Base-by-base conservation (phyloP, 2,888 invertebrate genomes). In the Metellina segmentata region DNA sequence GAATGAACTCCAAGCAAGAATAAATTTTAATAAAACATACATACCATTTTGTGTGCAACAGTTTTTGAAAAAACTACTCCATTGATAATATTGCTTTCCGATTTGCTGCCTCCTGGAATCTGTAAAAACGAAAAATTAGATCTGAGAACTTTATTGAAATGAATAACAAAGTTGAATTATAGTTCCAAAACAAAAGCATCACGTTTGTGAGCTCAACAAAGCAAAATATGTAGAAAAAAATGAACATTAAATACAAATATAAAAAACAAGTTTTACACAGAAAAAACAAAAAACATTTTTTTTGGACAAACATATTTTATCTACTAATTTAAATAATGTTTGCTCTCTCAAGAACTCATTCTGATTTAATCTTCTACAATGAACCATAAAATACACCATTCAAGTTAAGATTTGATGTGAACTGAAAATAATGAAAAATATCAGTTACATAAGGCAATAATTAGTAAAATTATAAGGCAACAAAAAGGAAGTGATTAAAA, bases 41-140 rank as follows among this genome's bases (percentile, higher is more conserved):
- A 51, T 98, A 98, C 98, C 83, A 96, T 97, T 95, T 97, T 97
- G 95, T 99, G 98, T 0, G 98, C 97, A 0, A 99, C 97, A 95
- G 99, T 98, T 96, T 99, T 99, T 11, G 97, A 97, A 94, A 98
- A 98, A 8, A 98, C 98, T 0, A 98, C 97, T 0, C 99, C 99
- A 93, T 97, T 97, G 0, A 99, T 96, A 82, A 99, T 96, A 93
- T 96, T 96, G 78, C 97, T 97, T 94, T 98, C 98, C 78, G 95
- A 95, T 93, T 96, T 96, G 9, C 94, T 95, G 0, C 98, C 98
- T 1, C 98, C 98, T 0, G 97, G 96, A 72, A 91, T 91, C 91
- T 91, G n/a, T n/a, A 51, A n/a, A 77, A 86, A 16, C 16, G 11
- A 71, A 49, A 86, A 70, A 52, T 13, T 11, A 83, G 19, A 13